Evolutionary conservation across 1,140 invertebrate genomes (phyloP).

Genomic region (Triops cancriformis): DNA sequence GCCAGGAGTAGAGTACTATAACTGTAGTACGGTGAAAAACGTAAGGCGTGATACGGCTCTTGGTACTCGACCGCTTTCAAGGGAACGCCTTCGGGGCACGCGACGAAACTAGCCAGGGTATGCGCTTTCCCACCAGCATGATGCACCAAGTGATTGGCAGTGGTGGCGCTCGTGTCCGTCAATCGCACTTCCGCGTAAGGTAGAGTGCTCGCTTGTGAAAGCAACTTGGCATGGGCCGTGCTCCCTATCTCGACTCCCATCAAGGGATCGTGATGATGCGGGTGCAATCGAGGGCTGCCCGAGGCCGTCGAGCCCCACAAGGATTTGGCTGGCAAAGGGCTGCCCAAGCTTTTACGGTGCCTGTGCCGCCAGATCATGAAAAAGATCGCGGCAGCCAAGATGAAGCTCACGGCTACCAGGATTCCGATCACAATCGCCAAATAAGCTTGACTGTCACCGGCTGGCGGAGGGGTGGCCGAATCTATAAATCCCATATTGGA

Average conservation of each 20-base stretch:
- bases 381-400: conserved; percentile 62
- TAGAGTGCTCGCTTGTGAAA: conserved; percentile 8
- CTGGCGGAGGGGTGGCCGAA: background rate
- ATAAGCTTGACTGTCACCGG: conserved; percentile 57
- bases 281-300: conserved; percentile 11
- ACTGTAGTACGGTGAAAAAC: conserved; percentile 65
- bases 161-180: conserved; percentile 21
- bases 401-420: conserved; percentile 63
- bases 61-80: conserved; percentile 58
- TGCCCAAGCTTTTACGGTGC: conserved; percentile 66
- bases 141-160: conserved; percentile 24
- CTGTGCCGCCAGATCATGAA: conserved; percentile 65
- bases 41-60: conserved; percentile 65
- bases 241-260: conserved; percentile 12
- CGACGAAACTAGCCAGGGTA: background rate
- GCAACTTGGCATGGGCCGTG: background rate
- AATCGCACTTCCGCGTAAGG: conserved; percentile 20
- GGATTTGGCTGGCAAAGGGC: conserved; percentile 55
- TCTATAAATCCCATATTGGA: background rate
- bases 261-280: conserved; percentile 12
- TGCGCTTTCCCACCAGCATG: background rate
- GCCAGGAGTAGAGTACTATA: conserved; percentile 57
- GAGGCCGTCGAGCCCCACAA: conserved; percentile 35
- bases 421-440: conserved; percentile 74
- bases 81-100: conserved; percentile 10